Percentiles rank a stretch among this genome's conserved stretches.
Conservation (phyloP, 2,888 invertebrate species). For the Eustalomyia histrio region DNA sequence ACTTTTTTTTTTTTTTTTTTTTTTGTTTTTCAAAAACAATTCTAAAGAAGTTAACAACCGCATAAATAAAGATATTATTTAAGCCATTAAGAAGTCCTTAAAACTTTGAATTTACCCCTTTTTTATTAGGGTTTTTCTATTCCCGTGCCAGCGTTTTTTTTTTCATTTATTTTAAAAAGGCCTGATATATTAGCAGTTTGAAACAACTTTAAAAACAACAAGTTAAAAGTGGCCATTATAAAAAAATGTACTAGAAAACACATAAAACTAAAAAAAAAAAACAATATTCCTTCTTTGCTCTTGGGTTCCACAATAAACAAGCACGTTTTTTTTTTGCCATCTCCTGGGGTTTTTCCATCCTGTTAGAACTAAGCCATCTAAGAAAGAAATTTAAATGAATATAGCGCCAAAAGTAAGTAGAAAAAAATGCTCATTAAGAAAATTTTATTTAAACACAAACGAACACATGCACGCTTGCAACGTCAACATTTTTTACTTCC, state of each 20-base stretch:
- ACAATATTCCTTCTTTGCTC: conserved; percentile 42
- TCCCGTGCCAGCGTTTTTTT: background rate
- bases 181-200: conserved; percentile 56
- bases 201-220: conserved; percentile 59
- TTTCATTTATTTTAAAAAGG: conserved; percentile 1
- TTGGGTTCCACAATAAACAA: conserved; percentile 56
- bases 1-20: too few species aligned
- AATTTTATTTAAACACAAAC: conserved; percentile 46
- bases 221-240: conserved; percentile 63
- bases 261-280: conserved; percentile 41
- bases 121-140: conserved; percentile 39
- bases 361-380: conserved; percentile 1
- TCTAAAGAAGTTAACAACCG: conserved; percentile 47
- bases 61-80: conserved; percentile 55
- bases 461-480: conserved; percentile 12
- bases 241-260: conserved; percentile 21
- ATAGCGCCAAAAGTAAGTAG: conserved; percentile 32
- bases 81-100: conserved; percentile 48
- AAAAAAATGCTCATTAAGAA: conserved; percentile 58
- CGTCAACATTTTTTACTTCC: background rate
- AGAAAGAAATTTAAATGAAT: conserved; percentile 49
- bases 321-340: conserved; percentile 59
- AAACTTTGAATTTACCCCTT: conserved; percentile 34
- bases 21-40: conserved; percentile 6
- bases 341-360: conserved; percentile 48